Conservation (phyloP, 2,797 vertebrate genomes). For the Hylomyscus alleni region DNA sequence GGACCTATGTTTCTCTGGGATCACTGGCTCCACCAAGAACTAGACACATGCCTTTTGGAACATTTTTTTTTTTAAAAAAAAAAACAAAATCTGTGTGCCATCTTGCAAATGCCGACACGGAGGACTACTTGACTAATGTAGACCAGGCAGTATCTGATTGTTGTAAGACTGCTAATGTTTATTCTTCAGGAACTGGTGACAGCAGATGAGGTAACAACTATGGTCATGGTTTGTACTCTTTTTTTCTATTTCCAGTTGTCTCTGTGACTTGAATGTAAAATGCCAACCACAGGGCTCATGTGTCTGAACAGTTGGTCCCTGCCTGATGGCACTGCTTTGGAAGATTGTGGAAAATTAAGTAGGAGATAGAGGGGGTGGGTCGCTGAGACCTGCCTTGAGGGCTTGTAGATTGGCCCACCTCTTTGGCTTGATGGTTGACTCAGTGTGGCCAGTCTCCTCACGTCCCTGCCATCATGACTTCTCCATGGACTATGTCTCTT, state of each 20-base stretch:
- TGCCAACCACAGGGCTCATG: background rate
- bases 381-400: background rate
- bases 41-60: background rate
- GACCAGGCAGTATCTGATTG: background rate
- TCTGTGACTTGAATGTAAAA: background rate
- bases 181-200: background rate
- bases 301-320: background rate
- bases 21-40: background rate
- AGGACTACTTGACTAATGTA: background rate
- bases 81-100: background rate
- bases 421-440: background rate
- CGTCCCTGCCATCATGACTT: background rate
- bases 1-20: background rate
- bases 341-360: background rate
- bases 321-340: background rate
- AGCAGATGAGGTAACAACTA: background rate
- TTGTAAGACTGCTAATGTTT: background rate
- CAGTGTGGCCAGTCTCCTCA: background rate
- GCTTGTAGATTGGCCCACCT: too few species aligned
- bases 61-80: background rate
- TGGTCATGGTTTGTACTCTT: background rate
- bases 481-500: background rate
- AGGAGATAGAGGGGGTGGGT: background rate
- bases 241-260: background rate
- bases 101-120: conserved; percentile 10